These are phyloP conservation scores for Patagioenas fasciata DNA, from an alignment of 2,113 vertebrate species.

Conservation along the genomic window DNA sequence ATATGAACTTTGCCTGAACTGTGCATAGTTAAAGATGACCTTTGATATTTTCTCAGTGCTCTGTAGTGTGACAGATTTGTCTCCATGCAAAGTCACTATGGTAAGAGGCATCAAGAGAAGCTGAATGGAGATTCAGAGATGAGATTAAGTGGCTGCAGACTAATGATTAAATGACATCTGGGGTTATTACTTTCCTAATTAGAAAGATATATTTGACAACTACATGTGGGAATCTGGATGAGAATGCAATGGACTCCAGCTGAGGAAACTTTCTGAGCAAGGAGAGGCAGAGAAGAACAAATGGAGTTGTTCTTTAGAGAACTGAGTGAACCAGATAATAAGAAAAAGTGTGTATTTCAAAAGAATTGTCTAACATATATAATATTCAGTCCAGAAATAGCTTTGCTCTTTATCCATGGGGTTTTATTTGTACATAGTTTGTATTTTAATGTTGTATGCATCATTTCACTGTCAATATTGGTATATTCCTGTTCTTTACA, in stretches of 20 bases:
- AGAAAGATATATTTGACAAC: neutral
- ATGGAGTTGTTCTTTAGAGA: neutral
- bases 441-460: neutral
- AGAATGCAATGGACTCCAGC: neutral
- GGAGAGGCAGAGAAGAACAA: neutral
- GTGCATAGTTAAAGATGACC: neutral
- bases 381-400: neutral
- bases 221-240: neutral
- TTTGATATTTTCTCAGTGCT: neutral
- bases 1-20: neutral
- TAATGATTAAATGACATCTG: neutral
- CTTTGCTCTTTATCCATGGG: neutral
- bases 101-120: neutral
- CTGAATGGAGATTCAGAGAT: neutral
- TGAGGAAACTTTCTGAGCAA: neutral
- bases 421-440: neutral
- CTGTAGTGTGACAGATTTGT: neutral
- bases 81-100: neutral
- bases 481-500: neutral
- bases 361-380: neutral
- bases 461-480: neutral
- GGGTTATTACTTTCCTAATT: neutral
- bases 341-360: neutral
- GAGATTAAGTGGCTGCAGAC: neutral
- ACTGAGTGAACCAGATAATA: neutral